Percentiles rank a stretch among this genome's conserved stretches.
These are phyloP conservation scores for Branchipolynoe longqiensis DNA, from an alignment of 2,888 invertebrate species.

Conservation along the genomic window DNA sequence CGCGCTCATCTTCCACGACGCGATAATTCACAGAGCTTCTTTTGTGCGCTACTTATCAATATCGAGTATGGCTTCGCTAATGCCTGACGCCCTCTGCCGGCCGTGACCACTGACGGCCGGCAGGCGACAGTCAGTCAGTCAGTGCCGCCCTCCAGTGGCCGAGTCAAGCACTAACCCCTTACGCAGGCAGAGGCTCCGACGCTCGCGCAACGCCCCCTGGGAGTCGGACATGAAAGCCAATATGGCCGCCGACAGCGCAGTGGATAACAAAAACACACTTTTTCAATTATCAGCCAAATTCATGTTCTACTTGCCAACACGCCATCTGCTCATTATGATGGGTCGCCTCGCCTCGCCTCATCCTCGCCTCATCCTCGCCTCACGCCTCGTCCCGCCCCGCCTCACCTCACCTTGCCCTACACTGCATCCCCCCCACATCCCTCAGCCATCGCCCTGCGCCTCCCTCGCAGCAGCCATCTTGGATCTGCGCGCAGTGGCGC, in stretches of 20 bases:
- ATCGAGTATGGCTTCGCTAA: too few relatives aligned
- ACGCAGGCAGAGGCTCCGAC: background rate
- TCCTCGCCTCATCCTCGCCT: too few relatives aligned
- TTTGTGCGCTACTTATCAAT: too few relatives aligned
- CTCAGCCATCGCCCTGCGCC: too few relatives aligned
- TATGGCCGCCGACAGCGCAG: background rate
- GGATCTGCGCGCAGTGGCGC: background rate
- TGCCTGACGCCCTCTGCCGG: too few relatives aligned
- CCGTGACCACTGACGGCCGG: constrained; percentile 33
- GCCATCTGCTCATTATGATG: constrained; percentile 43
- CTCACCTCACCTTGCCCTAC: too few relatives aligned
- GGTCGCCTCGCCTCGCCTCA: constrained; percentile 17
- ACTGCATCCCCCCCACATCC: too few relatives aligned
- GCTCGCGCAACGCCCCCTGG: background rate
- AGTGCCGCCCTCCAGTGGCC: background rate
- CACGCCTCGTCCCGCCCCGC: too few relatives aligned
- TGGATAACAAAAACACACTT: constrained; percentile 48
- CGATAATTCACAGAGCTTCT: too few relatives aligned
- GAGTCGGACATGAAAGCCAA: constrained; percentile 18
- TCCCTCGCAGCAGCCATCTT: constrained; percentile 35
- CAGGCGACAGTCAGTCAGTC: background rate
- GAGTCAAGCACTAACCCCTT: constrained; percentile 30
- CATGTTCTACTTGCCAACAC: constrained; percentile 44
- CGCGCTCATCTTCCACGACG: too few relatives aligned
- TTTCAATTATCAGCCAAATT: constrained; percentile 51